Evolutionary conservation across 2,888 invertebrate species (phyloP).

Genomic region (Xanthorhoe spadicearia): DNA sequence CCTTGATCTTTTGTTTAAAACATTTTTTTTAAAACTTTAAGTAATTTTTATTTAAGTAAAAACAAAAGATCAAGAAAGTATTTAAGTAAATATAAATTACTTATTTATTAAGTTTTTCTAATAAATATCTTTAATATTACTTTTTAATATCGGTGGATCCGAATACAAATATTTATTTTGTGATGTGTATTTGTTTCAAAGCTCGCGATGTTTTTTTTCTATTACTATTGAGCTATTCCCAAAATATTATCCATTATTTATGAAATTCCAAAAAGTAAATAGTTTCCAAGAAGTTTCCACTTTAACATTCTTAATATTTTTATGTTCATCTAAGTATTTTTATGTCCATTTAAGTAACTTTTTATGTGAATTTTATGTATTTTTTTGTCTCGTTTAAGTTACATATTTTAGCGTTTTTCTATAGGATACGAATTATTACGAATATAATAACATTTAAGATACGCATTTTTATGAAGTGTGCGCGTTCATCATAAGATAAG

Average conservation of each 20-base stretch:
- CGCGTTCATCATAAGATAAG: background rate
- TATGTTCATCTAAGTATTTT: no score
- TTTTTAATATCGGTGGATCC: constrained; percentile 47
- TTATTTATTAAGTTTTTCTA: constrained; percentile 18
- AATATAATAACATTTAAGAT: no score
- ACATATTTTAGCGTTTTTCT: no score
- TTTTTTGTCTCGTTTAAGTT: no score
- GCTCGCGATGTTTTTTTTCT: constrained; percentile 2
- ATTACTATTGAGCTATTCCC: background rate
- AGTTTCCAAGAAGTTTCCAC: no score
- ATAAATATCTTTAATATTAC: constrained; percentile 32
- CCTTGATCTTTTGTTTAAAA: constrained; percentile 19
- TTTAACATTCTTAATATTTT: no score
- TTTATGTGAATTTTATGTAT: no score
- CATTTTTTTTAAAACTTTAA: constrained; percentile 17
- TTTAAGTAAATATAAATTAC: background rate
- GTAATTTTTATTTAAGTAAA: background rate
- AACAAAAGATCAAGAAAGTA: constrained; percentile 1
- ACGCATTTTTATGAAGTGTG: no score
- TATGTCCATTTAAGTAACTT: no score
- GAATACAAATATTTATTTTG: constrained; percentile 34
- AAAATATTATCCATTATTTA: background rate
- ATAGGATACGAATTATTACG: no score
- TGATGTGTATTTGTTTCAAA: constrained; percentile 28
- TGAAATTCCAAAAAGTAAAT: no score